Percentiles rank a stretch among this genome's conserved stretches.
Conservation (phyloP, 2,888 invertebrate species). For the Pollenia angustigena region DNA sequence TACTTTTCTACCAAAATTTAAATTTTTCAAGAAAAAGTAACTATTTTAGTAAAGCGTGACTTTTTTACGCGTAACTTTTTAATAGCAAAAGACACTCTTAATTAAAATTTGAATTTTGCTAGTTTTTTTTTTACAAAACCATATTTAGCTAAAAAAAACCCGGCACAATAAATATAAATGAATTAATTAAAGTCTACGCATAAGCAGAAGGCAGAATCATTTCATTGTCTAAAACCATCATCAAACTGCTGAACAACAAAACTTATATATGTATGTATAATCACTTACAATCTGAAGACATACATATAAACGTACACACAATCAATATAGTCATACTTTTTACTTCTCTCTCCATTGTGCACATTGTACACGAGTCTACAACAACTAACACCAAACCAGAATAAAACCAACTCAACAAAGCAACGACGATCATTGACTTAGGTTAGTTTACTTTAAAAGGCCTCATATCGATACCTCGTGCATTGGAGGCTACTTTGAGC, state of each 20-base stretch:
- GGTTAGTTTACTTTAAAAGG: constrained; percentile 36
- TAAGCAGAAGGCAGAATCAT: not conserved
- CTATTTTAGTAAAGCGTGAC: no score
- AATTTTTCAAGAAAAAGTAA: no score
- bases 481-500: no score
- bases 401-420: not conserved
- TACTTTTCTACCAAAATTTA: no score
- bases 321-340: not conserved
- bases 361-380: not conserved
- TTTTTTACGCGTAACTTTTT: no score
- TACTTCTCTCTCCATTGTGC: not conserved
- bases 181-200: not conserved
- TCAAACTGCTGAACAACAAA: not conserved
- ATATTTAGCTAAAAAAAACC: not conserved
- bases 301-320: not conserved
- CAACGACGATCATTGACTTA: constrained; percentile 52
- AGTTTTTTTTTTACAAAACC: no score
- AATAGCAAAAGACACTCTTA: no score
- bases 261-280: not conserved
- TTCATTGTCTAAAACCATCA: not conserved
- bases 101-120: no score
- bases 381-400: not conserved
- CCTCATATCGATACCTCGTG: not conserved
- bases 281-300: not conserved
- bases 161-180: not conserved